Evolutionary conservation across 1,140 invertebrate species (phyloP).

Genomic region (Schlechtendalia chinensis): DNA sequence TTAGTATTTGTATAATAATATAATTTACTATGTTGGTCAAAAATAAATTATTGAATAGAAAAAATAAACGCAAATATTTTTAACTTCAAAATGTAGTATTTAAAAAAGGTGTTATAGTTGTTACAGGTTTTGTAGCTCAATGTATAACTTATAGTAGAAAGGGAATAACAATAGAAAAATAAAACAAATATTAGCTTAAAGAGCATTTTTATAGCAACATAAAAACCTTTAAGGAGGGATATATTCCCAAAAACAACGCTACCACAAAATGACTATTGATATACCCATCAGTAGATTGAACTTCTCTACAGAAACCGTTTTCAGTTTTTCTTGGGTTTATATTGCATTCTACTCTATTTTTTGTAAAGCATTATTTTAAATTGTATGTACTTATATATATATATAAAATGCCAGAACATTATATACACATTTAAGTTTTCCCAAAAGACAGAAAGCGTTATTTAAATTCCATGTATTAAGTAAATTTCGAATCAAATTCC

Average conservation of each 20-base stretch:
- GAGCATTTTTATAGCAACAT: neutral
- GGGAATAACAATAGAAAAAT: too few species aligned
- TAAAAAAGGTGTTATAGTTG: neutral
- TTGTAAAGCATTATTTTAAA: neutral
- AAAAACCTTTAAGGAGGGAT: neutral
- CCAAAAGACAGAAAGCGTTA: neutral
- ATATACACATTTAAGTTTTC: neutral
- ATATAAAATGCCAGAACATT: too few species aligned
- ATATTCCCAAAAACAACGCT: neutral
- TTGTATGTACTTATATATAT: neutral
- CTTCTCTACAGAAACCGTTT: neutral
- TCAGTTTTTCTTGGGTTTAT: neutral
- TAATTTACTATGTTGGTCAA: too few species aligned
- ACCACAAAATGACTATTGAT: too few species aligned
- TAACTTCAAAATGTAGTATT: neutral
- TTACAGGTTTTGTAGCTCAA: neutral
- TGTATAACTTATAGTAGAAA: too few species aligned
- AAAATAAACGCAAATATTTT: too few species aligned
- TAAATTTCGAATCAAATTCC: neutral
- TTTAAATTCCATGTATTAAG: neutral
- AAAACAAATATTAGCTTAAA: too few species aligned
- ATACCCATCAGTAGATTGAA: neutral
- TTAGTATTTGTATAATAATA: too few species aligned
- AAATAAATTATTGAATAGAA: too few species aligned
- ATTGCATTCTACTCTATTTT: neutral